These are phyloP conservation scores for Callyntrura guangdongensis DNA, from an alignment of 2,888 invertebrate genomes.

Conservation along the genomic window DNA sequence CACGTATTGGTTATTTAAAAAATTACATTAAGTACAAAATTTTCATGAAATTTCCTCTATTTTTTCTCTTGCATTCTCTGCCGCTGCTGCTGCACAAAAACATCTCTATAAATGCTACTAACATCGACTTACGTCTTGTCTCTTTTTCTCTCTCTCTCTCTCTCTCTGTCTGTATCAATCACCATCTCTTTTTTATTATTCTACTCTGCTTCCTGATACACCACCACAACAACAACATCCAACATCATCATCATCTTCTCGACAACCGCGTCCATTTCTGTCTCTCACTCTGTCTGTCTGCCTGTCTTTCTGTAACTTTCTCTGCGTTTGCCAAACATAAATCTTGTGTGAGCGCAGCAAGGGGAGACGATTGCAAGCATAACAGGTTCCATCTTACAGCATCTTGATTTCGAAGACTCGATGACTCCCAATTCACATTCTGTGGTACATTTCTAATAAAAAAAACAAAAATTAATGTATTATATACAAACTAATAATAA, in stretches of 20 bases:
- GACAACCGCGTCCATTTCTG: not conserved
- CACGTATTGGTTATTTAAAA: too few relatives aligned
- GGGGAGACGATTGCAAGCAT: constrained; percentile 94
- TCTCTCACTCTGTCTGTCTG: not conserved
- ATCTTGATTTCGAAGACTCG: constrained; percentile 91
- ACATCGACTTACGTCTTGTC: not conserved
- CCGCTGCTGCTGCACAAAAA: constrained; percentile 47
- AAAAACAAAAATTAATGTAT: constrained; percentile 8
- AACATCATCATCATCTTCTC: not conserved
- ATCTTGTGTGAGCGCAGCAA: constrained; percentile 87
- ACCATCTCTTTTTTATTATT: constrained; percentile 12
- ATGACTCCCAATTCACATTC: constrained; percentile 89
- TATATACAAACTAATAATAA: constrained; percentile 14
- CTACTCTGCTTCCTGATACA: constrained; percentile 45
- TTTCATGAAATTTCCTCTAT: constrained; percentile 53
- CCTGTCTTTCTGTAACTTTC: not conserved
- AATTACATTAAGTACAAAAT: too few relatives aligned
- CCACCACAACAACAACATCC: constrained; percentile 8
- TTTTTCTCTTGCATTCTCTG: constrained; percentile 38
- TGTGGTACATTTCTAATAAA: constrained; percentile 72
- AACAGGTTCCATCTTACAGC: constrained; percentile 93
- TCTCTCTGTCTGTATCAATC: constrained; percentile 44
- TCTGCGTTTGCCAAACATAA: not conserved
- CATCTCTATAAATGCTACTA: constrained; percentile 11
- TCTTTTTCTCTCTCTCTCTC: too few relatives aligned